These are phyloP conservation scores for Sinocyclocheilus anophthalmus DNA, from an alignment of 2,113 vertebrate genomes.

Conservation along the genomic window DNA sequence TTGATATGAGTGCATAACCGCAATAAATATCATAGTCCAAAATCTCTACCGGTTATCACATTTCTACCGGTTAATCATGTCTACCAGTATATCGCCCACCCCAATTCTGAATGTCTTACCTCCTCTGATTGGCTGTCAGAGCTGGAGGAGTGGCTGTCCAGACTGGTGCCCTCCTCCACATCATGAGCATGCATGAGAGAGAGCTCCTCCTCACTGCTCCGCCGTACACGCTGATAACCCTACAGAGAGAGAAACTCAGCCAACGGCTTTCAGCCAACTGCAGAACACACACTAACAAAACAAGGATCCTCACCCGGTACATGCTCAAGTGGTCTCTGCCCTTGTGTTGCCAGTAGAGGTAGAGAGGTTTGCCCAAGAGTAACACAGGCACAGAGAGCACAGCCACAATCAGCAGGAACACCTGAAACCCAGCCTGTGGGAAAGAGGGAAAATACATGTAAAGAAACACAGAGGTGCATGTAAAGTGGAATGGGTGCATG, in stretches of 20 bases:
- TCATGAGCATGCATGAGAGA: conserved; percentile 83
- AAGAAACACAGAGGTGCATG: not conserved
- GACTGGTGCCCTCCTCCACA: conserved; percentile 83
- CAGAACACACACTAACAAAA: conserved; percentile 13
- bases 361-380: conserved; percentile 90
- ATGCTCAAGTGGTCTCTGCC: conserved; percentile 79
- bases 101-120: conserved; percentile 70
- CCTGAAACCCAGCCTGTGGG: conserved; percentile 82
- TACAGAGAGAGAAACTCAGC: conserved; percentile 52
- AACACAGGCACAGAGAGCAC: conserved; percentile 87
- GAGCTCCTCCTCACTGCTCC: conserved; percentile 90
- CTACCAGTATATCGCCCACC: no score
- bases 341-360: conserved; percentile 88
- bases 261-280: not conserved
- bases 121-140: conserved; percentile 77
- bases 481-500: not conserved
- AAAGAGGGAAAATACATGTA: not conserved
- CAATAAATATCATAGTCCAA: no score
- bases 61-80: no score
- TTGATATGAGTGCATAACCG: no score
- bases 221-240: conserved; percentile 89
- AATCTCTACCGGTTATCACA: no score
- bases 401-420: conserved; percentile 82
- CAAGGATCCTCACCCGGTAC: conserved; percentile 81
- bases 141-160: conserved; percentile 72